These are phyloP conservation scores for Apamea crenata DNA, from an alignment of 2,888 invertebrate genomes.

Conservation along the genomic window DNA sequence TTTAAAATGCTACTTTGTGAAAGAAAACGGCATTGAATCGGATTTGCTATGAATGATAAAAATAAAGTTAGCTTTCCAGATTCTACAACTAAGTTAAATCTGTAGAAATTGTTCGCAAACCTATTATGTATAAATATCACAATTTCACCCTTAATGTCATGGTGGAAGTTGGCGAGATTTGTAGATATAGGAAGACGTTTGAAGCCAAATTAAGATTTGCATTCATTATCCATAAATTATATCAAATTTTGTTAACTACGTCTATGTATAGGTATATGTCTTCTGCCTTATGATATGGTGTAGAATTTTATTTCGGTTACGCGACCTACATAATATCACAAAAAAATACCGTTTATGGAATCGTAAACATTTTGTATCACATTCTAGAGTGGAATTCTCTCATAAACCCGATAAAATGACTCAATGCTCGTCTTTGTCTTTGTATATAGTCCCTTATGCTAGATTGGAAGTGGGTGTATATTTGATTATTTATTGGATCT, in stretches of 20 bases:
- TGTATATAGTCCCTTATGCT: slow-evolving; percentile 42
- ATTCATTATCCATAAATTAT: background rate
- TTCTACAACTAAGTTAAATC: slow-evolving; percentile 17
- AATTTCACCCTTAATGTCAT: background rate
- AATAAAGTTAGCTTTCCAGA: slow-evolving; percentile 17
- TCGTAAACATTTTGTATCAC: slow-evolving; percentile 20
- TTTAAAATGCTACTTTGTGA: slow-evolving; percentile 24
- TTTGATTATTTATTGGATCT: slow-evolving; percentile 64
- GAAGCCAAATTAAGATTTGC: background rate
- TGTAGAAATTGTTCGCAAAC: slow-evolving; percentile 2
- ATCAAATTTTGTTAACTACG: background rate
- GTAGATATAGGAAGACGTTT: too few relatives aligned
- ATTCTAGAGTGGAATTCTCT: slow-evolving; percentile 38
- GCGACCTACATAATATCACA: slow-evolving; percentile 16
- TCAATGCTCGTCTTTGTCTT: slow-evolving; percentile 48
- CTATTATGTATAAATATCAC: background rate
- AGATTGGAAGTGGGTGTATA: slow-evolving; percentile 62
- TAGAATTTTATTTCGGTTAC: background rate
- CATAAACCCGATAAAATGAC: slow-evolving; percentile 39
- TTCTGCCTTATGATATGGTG: background rate
- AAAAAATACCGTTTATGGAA: slow-evolving; percentile 13
- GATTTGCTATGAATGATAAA: slow-evolving; percentile 38
- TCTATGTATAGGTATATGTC: too few relatives aligned
- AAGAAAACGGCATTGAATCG: slow-evolving; percentile 31
- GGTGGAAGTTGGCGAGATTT: background rate